These are phyloP conservation scores for Montipora capitata DNA, from an alignment of 92 coral and sea anemone species.

Conservation along the genomic window DNA sequence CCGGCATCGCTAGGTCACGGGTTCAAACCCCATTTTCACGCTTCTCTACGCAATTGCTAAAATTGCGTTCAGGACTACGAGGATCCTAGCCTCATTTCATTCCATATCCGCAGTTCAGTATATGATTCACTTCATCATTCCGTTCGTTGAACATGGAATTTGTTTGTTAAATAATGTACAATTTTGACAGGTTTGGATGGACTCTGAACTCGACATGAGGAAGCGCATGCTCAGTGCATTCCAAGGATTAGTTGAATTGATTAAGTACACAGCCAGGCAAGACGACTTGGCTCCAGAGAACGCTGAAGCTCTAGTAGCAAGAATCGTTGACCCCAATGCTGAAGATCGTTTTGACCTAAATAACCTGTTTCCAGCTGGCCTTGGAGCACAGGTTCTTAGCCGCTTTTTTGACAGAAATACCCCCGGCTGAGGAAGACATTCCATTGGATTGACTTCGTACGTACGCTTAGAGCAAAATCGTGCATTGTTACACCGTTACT, in stretches of 20 bases:
- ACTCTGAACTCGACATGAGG: slow-evolving; percentile 1
- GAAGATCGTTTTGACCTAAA: slow-evolving; percentile 29
- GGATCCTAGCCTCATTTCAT: too few species aligned
- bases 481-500: too few species aligned
- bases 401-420: not conserved
- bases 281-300: slow-evolving; percentile 8
- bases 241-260: slow-evolving; percentile 1
- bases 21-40: too few species aligned
- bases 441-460: too few species aligned
- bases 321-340: not conserved
- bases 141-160: not conserved
- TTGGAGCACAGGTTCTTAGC: not conserved
- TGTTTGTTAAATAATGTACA: too few species aligned
- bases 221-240: slow-evolving; percentile 30
- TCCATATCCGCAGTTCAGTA: too few species aligned
- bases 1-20: too few species aligned
- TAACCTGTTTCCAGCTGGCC: slow-evolving; percentile 18
- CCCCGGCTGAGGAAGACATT: too few species aligned
- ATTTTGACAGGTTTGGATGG: not conserved
- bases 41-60: too few species aligned
- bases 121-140: not conserved
- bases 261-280: slow-evolving; percentile 2
- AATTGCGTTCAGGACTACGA: too few species aligned
- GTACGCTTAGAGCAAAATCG: too few species aligned
- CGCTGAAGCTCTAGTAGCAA: not conserved